phyloP scores from a whole-genome alignment of 2,113 vertebrate species.

The Thamnaconus septentrionalis region DNA sequence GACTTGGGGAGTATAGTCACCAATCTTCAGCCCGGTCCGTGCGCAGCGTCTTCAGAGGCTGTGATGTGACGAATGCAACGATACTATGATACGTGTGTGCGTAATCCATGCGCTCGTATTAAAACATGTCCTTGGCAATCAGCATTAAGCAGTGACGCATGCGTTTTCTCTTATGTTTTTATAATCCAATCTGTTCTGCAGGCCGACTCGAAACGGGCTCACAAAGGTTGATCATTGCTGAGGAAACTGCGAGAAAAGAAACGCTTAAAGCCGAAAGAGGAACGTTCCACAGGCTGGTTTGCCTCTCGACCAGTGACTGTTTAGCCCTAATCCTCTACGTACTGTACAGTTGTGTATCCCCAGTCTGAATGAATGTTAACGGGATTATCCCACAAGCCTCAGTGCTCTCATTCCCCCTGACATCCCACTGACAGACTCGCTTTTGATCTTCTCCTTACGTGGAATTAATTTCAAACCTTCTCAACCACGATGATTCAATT shows the following conservation, averaged over 20 bases:
- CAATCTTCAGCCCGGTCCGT: too few species aligned
- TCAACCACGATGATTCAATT: constrained; percentile 72
- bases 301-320: constrained; percentile 29
- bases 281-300: constrained; percentile 15
- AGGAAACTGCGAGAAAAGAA: constrained; percentile 23
- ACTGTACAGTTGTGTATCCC: constrained; percentile 41
- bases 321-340: constrained; percentile 19
- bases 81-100: constrained; percentile 9
- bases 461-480: constrained; percentile 72
- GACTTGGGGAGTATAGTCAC: too few species aligned
- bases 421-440: constrained; percentile 44
- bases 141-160: constrained; percentile 47
- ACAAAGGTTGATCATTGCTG: constrained; percentile 25
- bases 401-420: constrained; percentile 60
- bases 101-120: constrained; percentile 23
- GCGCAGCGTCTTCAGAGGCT: too few species aligned
- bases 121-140: constrained; percentile 39
- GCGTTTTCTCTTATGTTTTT: constrained; percentile 21
- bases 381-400: constrained; percentile 74
- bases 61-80: too few species aligned
- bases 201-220: constrained; percentile 42
- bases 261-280: not conserved
- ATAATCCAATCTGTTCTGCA: constrained; percentile 64
- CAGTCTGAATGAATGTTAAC: constrained; percentile 62
- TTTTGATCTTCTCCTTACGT: constrained; percentile 69